Conservation (phyloP, 2,113 vertebrate genomes). For the human (Homo sapiens) region GRCh38 chr14:103312001-103312500, state of each 20-base stretch:
- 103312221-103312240: not conserved
- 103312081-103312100: not conserved
- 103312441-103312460: not conserved
- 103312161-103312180: not conserved
- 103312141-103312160: not conserved
- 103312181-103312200: not conserved
- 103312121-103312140: not conserved
- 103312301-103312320: too few relatives aligned
- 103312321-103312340: not conserved
- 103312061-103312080: not conserved
- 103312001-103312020: too few relatives aligned
- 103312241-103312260: not conserved
- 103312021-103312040: not conserved
- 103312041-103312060: not conserved
- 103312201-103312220: not conserved
- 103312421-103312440: not conserved
- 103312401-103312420: not conserved
- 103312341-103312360: not conserved
- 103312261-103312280: not conserved
- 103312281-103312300: rapidly evolving
- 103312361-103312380: not conserved
- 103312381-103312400: not conserved
- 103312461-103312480: not conserved
- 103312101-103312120: not conserved
- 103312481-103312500: not conserved